Conservation (phyloP, 1,140 invertebrate genomes). For the Delia radicum region DNA sequence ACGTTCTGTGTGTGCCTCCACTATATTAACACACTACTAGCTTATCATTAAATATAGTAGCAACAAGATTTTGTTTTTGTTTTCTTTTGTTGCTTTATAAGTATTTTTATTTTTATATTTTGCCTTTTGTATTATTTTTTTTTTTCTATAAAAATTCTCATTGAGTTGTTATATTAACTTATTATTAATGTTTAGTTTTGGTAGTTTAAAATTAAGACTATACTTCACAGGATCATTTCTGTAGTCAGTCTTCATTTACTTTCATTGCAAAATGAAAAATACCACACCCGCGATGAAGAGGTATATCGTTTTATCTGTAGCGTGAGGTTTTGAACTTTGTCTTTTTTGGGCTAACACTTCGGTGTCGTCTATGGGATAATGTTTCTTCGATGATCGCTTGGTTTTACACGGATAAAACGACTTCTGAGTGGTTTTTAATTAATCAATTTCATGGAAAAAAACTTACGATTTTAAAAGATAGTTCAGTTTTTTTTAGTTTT, state of each 20-base stretch:
- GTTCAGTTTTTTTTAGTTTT: too few relatives aligned
- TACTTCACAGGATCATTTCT: not conserved
- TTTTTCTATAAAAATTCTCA: not conserved
- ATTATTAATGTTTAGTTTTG: not conserved
- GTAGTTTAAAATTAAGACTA: not conserved
- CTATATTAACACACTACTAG: not conserved
- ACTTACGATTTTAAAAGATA: too few relatives aligned
- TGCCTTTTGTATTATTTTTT: not conserved
- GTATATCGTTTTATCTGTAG: not conserved
- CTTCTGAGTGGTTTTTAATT: conserved; percentile 44
- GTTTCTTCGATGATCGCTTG: conserved; percentile 51
- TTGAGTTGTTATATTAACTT: not conserved
- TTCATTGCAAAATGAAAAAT: not conserved
- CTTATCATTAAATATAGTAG: not conserved
- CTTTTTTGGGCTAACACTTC: not conserved
- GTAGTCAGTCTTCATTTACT: not conserved
- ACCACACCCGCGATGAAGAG: not conserved
- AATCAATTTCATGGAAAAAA: not conserved
- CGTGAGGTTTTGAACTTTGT: not conserved
- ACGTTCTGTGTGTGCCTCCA: not conserved
- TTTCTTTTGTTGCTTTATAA: not conserved
- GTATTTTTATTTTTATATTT: not conserved
- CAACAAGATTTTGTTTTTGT: not conserved
- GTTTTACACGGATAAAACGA: conserved; percentile 47
- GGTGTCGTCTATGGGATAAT: not conserved